Evolutionary conservation across 2,797 vertebrate genomes (phyloP).

Genomic region (Pantherophis vulpinus): DNA sequence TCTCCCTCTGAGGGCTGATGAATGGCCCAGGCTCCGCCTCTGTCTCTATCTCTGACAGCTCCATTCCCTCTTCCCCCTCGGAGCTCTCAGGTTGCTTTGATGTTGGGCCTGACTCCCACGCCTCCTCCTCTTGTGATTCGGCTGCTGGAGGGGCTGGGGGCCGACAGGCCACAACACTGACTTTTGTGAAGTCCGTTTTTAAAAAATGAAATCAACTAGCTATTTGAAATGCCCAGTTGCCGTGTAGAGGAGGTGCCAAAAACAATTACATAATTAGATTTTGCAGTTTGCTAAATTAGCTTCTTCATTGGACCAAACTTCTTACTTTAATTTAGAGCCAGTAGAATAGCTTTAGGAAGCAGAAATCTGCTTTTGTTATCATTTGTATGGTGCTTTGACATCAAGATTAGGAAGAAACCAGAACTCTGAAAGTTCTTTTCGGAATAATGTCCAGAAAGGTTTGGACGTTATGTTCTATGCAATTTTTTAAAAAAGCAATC

Average conservation of each 20-base stretch:
- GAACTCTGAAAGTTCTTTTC: conserved; percentile 54
- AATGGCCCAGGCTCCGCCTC: too few relatives aligned
- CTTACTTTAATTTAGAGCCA: not conserved
- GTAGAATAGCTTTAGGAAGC: not conserved
- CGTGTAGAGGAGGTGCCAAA: not conserved
- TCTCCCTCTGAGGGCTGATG: too few relatives aligned
- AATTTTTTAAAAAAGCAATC: not conserved
- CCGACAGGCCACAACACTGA: too few relatives aligned
- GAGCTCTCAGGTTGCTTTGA: too few relatives aligned
- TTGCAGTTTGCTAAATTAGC: fast-evolving
- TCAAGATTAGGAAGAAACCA: conserved; percentile 50
- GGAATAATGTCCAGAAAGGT: conserved; percentile 42
- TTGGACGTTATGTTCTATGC: conserved; percentile 27
- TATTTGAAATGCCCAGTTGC: not conserved
- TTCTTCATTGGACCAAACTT: not conserved
- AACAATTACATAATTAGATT: not conserved
- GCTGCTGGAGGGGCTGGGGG: too few relatives aligned
- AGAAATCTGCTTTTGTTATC: conserved; percentile 16
- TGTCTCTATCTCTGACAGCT: too few relatives aligned
- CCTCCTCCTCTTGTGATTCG: too few relatives aligned
- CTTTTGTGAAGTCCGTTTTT: not conserved
- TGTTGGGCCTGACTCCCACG: too few relatives aligned
- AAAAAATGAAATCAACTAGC: not conserved
- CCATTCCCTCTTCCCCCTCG: too few relatives aligned
- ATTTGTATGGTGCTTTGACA: conserved; percentile 35